A percentile compares a stretch with the other conserved stretches of the same genome.
Conservation (phyloP, 2,113 vertebrate species). For the Girardinichthys multiradiatus region DNA sequence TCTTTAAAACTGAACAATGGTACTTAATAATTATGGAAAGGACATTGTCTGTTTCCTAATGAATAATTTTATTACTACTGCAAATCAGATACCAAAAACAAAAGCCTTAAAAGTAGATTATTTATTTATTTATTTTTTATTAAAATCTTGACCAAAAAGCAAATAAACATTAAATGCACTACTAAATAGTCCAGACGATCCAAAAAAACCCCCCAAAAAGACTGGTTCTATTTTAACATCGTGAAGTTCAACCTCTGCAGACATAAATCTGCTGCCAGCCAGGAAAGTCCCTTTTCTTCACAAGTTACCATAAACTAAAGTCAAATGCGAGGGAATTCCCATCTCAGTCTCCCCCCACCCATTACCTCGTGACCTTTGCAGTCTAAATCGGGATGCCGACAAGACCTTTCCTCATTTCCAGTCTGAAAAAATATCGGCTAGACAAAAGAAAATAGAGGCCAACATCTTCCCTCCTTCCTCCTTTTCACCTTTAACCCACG, state of each 20-base stretch:
- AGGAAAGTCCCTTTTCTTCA: conserved; percentile 20
- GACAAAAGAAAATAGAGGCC: conserved; percentile 50
- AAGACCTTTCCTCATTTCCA: conserved; percentile 39
- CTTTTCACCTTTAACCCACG: conserved; percentile 25
- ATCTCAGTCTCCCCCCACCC: conserved; percentile 19
- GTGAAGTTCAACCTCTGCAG: conserved; percentile 1
- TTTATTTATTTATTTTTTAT: no score
- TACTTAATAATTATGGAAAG: no score
- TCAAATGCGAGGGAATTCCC: conserved; percentile 50
- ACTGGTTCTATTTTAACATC: conserved; percentile 3
- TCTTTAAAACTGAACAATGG: no score
- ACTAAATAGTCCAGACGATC: background rate
- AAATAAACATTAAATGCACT: background rate
- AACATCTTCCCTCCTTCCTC: conserved; percentile 57
- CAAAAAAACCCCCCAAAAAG: background rate
- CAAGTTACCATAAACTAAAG: conserved; percentile 10
- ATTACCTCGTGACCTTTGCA: conserved; percentile 42
- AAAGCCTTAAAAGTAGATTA: no score
- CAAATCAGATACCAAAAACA: no score
- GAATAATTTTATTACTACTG: no score
- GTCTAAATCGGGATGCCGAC: conserved; percentile 52
- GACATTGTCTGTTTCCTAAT: no score
- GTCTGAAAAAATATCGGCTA: conserved; percentile 48
- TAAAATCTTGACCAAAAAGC: background rate
- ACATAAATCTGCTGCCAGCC: background rate